Conservation (phyloP, 2,888 invertebrate genomes). For the Pyrrhosoma nymphula region DNA sequence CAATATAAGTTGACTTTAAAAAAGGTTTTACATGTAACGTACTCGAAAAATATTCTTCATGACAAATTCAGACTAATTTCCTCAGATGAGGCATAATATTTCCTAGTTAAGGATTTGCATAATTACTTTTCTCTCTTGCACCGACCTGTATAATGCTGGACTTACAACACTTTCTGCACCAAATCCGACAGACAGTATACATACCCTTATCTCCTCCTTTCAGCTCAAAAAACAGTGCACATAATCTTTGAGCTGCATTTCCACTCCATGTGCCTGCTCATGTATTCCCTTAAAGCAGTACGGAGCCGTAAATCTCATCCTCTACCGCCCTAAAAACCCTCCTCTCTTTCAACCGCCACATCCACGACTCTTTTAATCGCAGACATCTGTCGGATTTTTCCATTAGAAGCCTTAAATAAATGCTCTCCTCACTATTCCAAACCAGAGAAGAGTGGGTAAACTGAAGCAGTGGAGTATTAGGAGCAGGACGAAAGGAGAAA, state of each 20-base stretch:
- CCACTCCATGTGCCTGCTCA: not conserved
- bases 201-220: too few species aligned
- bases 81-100: too few species aligned
- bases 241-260: not conserved
- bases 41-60: too few species aligned
- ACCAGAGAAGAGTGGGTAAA: not conserved
- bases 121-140: too few species aligned
- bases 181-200: not conserved
- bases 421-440: conserved; percentile 37
- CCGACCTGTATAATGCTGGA: too few species aligned
- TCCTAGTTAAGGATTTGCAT: too few species aligned
- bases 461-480: not conserved
- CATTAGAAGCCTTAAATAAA: conserved; percentile 53
- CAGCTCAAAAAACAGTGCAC: too few species aligned
- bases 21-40: too few species aligned
- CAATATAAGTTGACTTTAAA: too few species aligned
- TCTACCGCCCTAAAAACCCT: not conserved
- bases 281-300: conserved; percentile 39
- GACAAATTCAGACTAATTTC: too few species aligned
- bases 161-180: too few species aligned
- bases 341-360: conserved; percentile 49
- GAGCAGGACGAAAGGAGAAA: conserved; percentile 11
- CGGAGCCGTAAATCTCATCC: conserved; percentile 26
- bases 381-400: conserved; percentile 65
- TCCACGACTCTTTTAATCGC: conserved; percentile 55